Conservation (phyloP, 2,888 invertebrate genomes). For the Agonopterix subpropinquella region DNA sequence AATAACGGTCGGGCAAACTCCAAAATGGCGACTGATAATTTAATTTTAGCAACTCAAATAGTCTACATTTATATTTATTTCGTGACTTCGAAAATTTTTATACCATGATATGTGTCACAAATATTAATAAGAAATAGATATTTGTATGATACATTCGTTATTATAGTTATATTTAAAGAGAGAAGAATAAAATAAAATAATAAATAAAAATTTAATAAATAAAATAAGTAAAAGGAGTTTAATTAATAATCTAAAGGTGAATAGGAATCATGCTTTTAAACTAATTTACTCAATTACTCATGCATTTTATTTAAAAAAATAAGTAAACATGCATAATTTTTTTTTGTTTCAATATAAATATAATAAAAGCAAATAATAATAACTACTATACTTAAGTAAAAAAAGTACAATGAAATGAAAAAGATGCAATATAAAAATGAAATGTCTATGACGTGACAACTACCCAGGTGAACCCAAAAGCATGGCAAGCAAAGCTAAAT, state of each 20-base stretch:
- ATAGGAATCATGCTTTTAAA: background rate
- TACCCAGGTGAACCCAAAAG: slow-evolving; percentile 24
- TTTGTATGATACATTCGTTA: slow-evolving; percentile 19
- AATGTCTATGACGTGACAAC: background rate
- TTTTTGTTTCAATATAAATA: too few species aligned
- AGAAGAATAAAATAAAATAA: slow-evolving; percentile 14
- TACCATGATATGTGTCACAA: background rate
- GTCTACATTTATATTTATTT: too few species aligned
- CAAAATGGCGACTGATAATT: too few species aligned
- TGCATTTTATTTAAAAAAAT: background rate
- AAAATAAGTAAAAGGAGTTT: slow-evolving; percentile 17
- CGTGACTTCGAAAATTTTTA: too few species aligned
- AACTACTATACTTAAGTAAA: background rate
- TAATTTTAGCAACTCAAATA: too few species aligned
- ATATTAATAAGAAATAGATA: slow-evolving; percentile 2
- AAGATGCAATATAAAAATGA: background rate
- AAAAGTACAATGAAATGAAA: background rate
- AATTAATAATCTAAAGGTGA: background rate
- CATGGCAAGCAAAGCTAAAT: slow-evolving; percentile 22
- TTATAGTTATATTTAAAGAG: slow-evolving; percentile 4
- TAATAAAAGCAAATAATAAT: background rate
- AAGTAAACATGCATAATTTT: background rate
- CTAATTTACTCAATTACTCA: background rate
- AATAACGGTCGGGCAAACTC: too few species aligned
- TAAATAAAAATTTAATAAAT: slow-evolving; percentile 19